These are phyloP conservation scores for Neotoxoptera formosana DNA, from an alignment of 1,140 invertebrate genomes.

Conservation along the genomic window DNA sequence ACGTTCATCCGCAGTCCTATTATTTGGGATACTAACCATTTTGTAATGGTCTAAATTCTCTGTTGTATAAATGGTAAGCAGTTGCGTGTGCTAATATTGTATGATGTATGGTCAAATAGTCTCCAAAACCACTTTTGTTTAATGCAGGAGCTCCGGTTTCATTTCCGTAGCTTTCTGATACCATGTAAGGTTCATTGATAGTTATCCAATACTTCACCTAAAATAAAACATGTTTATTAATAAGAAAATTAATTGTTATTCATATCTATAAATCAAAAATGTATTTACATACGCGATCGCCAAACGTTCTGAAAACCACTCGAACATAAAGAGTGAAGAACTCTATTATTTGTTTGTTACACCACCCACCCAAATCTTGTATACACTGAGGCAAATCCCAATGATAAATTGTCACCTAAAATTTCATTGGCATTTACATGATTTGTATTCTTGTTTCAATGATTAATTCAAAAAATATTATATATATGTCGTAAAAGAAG, in stretches of 20 bases:
- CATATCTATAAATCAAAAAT: background rate
- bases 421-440: background rate
- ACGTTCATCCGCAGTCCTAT: background rate
- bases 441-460: background rate
- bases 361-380: constrained; percentile 72
- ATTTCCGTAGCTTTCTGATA: constrained; percentile 69
- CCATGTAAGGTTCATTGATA: constrained; percentile 76
- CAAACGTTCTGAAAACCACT: constrained; percentile 67
- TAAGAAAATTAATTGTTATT: background rate
- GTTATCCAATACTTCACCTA: constrained; percentile 72
- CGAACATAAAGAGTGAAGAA: constrained; percentile 68
- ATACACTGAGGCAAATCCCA: constrained; percentile 67
- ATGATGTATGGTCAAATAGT: constrained; percentile 72
- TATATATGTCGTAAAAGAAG: background rate
- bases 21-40: constrained; percentile 64
- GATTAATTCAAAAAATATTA: background rate
- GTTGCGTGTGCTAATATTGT: constrained; percentile 72
- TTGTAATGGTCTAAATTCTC: constrained; percentile 69
- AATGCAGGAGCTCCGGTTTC: constrained; percentile 62
- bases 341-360: constrained; percentile 68
- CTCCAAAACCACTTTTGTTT: constrained; percentile 67
- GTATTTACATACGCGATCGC: constrained; percentile 63
- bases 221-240: background rate
- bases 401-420: constrained; percentile 67
- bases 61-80: constrained; percentile 72